Conservation (phyloP, 2,797 vertebrate genomes). For the Myripristis murdjan region DNA sequence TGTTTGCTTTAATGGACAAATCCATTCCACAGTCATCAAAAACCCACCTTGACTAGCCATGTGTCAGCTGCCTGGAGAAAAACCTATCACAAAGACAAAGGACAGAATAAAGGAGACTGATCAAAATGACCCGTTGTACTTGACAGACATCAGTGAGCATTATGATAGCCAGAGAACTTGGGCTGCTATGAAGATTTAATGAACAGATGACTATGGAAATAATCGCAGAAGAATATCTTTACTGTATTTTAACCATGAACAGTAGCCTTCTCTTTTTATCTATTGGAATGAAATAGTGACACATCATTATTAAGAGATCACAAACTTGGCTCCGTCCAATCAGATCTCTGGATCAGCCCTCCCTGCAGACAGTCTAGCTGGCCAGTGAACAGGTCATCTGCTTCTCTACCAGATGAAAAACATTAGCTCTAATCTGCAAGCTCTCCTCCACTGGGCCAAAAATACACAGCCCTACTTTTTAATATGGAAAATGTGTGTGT, state of each 20-base stretch:
- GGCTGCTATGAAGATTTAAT: slow-evolving; percentile 5
- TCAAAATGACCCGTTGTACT: slow-evolving; percentile 37
- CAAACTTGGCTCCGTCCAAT: slow-evolving; percentile 22
- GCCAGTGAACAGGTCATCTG: slow-evolving; percentile 59
- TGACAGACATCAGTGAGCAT: background rate
- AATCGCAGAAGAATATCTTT: slow-evolving; percentile 7
- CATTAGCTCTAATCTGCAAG: slow-evolving; percentile 66
- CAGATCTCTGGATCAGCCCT: slow-evolving; percentile 22
- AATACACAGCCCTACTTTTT: slow-evolving; percentile 51
- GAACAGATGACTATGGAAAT: background rate
- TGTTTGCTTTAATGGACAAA: slow-evolving; percentile 69
- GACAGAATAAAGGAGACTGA: slow-evolving; percentile 27
- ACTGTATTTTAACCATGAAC: slow-evolving; percentile 33
- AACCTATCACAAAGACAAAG: slow-evolving; percentile 51
- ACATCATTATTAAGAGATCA: slow-evolving; percentile 38
- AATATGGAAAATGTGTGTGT: slow-evolving; percentile 70
- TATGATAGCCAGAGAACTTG: slow-evolving; percentile 25
- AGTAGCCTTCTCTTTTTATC: slow-evolving; percentile 32
- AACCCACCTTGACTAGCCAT: slow-evolving; percentile 46
- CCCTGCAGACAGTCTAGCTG: slow-evolving; percentile 36
- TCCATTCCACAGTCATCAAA: slow-evolving; percentile 66
- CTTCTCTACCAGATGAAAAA: slow-evolving; percentile 69
- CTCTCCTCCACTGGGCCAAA: slow-evolving; percentile 46
- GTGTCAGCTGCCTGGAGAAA: slow-evolving; percentile 56
- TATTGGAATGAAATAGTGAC: slow-evolving; percentile 10